phyloP scores from a whole-genome alignment of 2,797 vertebrate species.

The Rhynchotus rufescens region DNA sequence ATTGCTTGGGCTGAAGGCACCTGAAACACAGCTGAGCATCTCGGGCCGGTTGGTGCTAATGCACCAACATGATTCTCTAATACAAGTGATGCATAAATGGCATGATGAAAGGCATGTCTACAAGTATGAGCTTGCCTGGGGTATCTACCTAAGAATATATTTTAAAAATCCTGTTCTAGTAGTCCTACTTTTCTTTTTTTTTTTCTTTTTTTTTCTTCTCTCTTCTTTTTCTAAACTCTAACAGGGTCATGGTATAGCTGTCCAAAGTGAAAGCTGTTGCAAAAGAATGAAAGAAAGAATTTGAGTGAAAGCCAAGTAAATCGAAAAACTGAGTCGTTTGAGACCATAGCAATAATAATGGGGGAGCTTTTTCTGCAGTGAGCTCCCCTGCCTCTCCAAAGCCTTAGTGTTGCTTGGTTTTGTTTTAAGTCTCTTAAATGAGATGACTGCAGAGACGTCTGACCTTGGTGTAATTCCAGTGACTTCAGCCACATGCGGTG shows the following conservation, averaged over 20 bases:
- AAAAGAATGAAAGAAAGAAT: neutral
- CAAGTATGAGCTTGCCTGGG: neutral
- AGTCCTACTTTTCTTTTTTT: neutral
- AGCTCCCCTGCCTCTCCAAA: neutral
- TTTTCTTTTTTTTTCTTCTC: neutral
- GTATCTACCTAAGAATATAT: neutral
- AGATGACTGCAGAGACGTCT: neutral
- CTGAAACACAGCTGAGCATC: neutral
- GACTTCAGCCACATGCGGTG: neutral
- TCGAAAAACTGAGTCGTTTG: neutral
- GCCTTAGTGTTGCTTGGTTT: neutral
- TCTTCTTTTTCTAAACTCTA: neutral
- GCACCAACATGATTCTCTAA: neutral
- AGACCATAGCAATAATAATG: no score
- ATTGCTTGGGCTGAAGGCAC: fast-evolving
- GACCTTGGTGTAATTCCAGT: neutral
- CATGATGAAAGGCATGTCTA: neutral
- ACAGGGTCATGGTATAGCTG: fast-evolving
- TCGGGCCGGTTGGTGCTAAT: neutral
- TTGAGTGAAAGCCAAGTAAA: neutral
- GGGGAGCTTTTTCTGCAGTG: neutral
- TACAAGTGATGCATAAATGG: neutral
- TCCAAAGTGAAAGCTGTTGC: neutral
- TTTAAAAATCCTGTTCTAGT: neutral
- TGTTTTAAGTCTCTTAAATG: neutral